Evolutionary conservation across 92 coral and sea anemone species (phyloP), one percentile per base, ranked within the genome.

Genomic region (Palythoa caribaeorum): DNA sequence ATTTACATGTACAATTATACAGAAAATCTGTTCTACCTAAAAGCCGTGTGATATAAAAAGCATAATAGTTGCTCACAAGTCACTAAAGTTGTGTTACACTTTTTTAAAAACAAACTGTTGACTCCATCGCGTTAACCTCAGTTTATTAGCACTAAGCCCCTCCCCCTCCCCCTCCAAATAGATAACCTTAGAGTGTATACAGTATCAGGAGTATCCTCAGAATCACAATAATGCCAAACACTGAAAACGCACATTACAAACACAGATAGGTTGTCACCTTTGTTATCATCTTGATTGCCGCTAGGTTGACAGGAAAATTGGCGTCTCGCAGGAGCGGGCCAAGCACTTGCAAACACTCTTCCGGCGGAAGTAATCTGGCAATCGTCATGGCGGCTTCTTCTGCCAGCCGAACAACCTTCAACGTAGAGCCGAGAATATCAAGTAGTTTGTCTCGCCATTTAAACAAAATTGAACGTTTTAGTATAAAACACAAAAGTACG

Each of bases 301-400:
- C 97, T 55, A 97, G 87, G 77, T 93, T 96, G 83, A 97, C 98
- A 12, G 99, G 99, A 79, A 94, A 97, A 68, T 94, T 94, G 12
- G 98, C 89, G 37, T 95, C 98, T 62, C 94, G 88, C 35, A 97
- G 93, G 71, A 97, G 89, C 16, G 99, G 99, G 7, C 96, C 94
- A 57, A 97, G 80, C 35, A 94, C 99, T 38, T 91, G 91, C 92
- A 97, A 92, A 73, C 97, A 95, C 65, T 90, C 94, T 62, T 95
- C 96, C 53, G 99, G 98, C 52, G 94, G 89, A 39, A 97, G 93
- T n/a, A 90, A 87, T 77, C 91, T 95, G 66, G 99, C 98, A 72
- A 95, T 94, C 21, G 98, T 92, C 71, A 89, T 89, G 20, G 99
- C 97, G 38, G 98, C 99, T 83, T 97, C 99, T 89, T 97, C 99